Evolutionary conservation across 2,113 vertebrate genomes (phyloP), one percentile per base, ranked within the genome.

Genomic region (Orcinus orca): DNA sequence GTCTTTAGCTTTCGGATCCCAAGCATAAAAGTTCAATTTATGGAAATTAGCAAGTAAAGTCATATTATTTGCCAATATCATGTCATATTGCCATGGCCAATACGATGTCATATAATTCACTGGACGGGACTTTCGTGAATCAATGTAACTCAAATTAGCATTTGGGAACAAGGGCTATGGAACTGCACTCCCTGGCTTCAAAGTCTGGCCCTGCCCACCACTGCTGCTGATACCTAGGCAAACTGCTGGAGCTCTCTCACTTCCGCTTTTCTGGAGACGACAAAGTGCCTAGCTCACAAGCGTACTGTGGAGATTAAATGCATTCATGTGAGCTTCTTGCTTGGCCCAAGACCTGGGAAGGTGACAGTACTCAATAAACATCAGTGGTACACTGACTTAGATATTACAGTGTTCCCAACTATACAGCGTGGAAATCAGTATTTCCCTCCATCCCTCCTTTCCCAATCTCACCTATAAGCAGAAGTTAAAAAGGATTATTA

Each of bases 161-260:
- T 9, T 3, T 2, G 12, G 36, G 10, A 41, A 2, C 33, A 73
- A 71, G 33, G 26, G 1, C 44, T 4, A 0, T 2, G 8, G 50
- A 80, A 74, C 11, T 4, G 13, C 4, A 5, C 29, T 23, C 6
- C 41, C 33, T 18, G 20, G 58, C 13, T 60, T 60, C 53, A 41
- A 65, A 73, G 8, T 31, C 68, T 60, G 29, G 8, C 29, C 58
- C 50, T 11, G 17, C 25, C 3, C 2, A 15, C 17, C 20, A 8
- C 8, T 33, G 8, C 14, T 4, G 15, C 8, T 33, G 9, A 6
- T 15, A 67, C 33, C 10, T 21, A n/a, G 21, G 71, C 4, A 55
- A 79, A 58, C 12, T 47, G 41, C 26, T 60, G 20, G 23, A 21
- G 14, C 5, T 60, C 50, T 71, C n/a, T 63, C 23, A 41, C 15